Base-by-base conservation (phyloP, 2,113 vertebrate genomes). In the Lepidothrix coronata region DNA sequence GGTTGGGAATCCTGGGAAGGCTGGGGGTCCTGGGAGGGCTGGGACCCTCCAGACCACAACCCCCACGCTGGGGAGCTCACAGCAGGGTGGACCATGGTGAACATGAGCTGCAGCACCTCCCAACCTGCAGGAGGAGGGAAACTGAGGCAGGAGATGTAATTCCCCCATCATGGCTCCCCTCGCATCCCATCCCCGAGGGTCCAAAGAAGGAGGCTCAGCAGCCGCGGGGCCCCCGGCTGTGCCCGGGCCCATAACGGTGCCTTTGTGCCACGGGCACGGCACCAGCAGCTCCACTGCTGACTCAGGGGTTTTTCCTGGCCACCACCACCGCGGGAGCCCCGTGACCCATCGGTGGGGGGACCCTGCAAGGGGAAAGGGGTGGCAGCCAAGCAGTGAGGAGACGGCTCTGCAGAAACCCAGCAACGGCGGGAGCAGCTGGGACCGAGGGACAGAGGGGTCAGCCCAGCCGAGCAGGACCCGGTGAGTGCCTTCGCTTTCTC, bases 331-430 rank as follows among this genome's bases (percentile, higher is more conserved):
- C 12, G 27, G 86, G 80, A 85, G 89, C 93, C 85, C 92, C 78
- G 89, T 97, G 96, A 94, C 88, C 75, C 71, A 7, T 6, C 17
- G 63, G 31, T 44, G 88, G 39, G 76, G 88, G 93, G 31, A 94
- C 90, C 84, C 85, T 41, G 74, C 15, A 2, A 54, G 85, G 89
- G 54, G 68, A 66, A 17, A 14, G 46, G 46, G 49, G 13, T 14
- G 82, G 46, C 30, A 48, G 51, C 2, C 1, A 21, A n/a, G 62
- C 72, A 9, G 16, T 0, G 27, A 77, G 83, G 70, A 1, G 0
- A 22, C 51, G 0, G 52, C 66, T 57, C 83, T 20, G 67, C 48
- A 15, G 48, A 51, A n/a, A 59, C 74, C 25, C 5, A 2, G 59
- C 4, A 4, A 23, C 75, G 16, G 57, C 19, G 0, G 8, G 54